Evolutionary conservation across 2,888 invertebrate genomes (phyloP).

Genomic region (Sinopyrophorus schimmeli): DNA sequence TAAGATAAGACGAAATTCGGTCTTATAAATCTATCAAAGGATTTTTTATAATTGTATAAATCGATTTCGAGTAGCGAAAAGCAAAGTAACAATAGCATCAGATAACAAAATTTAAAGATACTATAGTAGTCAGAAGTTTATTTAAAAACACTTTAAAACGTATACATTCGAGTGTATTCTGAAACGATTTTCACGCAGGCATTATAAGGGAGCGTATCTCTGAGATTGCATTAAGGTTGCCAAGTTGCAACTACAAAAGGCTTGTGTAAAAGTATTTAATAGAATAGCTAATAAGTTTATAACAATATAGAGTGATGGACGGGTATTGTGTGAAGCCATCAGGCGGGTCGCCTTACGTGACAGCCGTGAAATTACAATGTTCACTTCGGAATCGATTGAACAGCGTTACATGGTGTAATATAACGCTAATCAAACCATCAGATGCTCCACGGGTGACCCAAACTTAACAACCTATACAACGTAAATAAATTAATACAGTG

Average conservation of each 20-base stretch:
- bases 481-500: constrained; percentile 53
- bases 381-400: constrained; percentile 55
- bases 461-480: constrained; percentile 32
- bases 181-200: too few species aligned
- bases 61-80: too few species aligned
- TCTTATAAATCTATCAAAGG: too few species aligned
- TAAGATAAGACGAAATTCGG: too few species aligned
- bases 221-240: constrained; percentile 12
- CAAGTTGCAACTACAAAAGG: constrained; percentile 24
- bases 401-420: constrained; percentile 53
- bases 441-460: constrained; percentile 41
- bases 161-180: too few species aligned
- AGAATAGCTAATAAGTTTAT: constrained; percentile 52
- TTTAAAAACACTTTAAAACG: too few species aligned
- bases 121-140: too few species aligned
- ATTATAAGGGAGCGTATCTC: constrained; percentile 1
- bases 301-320: constrained; percentile 50
- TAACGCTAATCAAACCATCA: constrained; percentile 44
- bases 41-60: too few species aligned
- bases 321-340: constrained; percentile 51
- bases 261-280: constrained; percentile 35
- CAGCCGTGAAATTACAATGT: constrained; percentile 57
- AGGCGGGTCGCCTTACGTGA: constrained; percentile 52
- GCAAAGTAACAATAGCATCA: too few species aligned
- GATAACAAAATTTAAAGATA: too few species aligned